Conservation (phyloP, 2,113 vertebrate genomes). For the Percina caprodes region DNA sequence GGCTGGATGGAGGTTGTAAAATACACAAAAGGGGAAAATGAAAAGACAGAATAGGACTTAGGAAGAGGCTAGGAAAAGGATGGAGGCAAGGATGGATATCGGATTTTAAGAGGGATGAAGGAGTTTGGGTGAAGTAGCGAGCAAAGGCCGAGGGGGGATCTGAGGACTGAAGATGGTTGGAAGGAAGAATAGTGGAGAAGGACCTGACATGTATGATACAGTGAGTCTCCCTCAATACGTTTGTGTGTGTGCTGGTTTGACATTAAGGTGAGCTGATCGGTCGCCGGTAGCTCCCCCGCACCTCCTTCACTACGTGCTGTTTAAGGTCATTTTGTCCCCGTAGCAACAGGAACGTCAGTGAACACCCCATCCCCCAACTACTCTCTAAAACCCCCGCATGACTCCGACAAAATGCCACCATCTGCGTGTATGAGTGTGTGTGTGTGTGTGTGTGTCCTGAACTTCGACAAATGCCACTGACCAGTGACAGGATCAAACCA, state of each 20-base stretch:
- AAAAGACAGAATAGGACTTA: background rate
- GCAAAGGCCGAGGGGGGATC: background rate
- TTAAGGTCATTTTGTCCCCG: slow-evolving; percentile 79
- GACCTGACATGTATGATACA: background rate
- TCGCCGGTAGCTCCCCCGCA: slow-evolving; percentile 56
- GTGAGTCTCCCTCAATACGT: background rate
- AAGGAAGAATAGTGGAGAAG: background rate
- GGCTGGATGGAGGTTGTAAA: background rate
- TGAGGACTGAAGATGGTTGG: background rate
- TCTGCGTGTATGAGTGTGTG: slow-evolving; percentile 40
- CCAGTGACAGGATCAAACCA: slow-evolving; percentile 67
- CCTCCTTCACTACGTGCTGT: slow-evolving; percentile 53
- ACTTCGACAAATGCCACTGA: slow-evolving; percentile 78
- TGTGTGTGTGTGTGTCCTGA: slow-evolving; percentile 29
- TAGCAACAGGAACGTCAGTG: slow-evolving; percentile 76
- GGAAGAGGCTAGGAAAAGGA: too few relatives aligned
- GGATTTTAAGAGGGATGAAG: too few relatives aligned
- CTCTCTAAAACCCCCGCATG: slow-evolving; percentile 42
- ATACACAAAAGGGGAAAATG: background rate
- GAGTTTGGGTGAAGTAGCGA: background rate
- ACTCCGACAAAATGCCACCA: slow-evolving; percentile 71
- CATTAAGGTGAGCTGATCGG: slow-evolving; percentile 68
- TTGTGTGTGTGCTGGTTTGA: slow-evolving; percentile 46
- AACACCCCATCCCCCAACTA: slow-evolving; percentile 48
- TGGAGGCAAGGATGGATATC: background rate